Base-by-base conservation (phyloP, 64 coral and sea anemone species). In the Pocillopora verrucosa region DNA sequence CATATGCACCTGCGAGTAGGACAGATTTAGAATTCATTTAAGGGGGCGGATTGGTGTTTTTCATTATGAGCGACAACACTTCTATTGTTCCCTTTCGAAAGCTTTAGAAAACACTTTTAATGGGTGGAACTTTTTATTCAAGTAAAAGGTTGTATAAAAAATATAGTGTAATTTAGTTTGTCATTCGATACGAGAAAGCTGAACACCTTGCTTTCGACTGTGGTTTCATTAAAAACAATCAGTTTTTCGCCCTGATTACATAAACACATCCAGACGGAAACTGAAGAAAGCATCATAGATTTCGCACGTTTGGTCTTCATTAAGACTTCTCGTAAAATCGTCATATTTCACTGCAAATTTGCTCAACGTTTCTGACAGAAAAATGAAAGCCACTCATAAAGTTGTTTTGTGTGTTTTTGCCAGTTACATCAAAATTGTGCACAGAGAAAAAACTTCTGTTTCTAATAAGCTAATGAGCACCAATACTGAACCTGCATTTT, bases 61-160 rank as follows among this genome's bases (percentile, higher is more conserved):
- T 85, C 64, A 26, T 70, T 14, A 64, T 34, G 22, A 72, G 63
- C 22, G 22, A 12, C 64, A 72, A 85, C 82, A 16, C 22, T 41
- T 7, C 65, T 26, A 72, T 85, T 85, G 82, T 85, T 68, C 6
- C 35, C 11, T 62, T 68, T 41, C 35, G 60, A 65, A 45, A 38
- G 61, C 41, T 72, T 69, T 25, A 19, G 65, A 72, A 85, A 85
- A 72, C 65, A 85, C 61, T 85, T 85, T 56, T 70, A 85, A 85
- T 72, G 65, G 37, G 35, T 37, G 37, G 41, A 12, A 14, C 65
- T 85, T 72, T 85, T 67, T 56, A 70, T 85, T 72, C 26, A 70
- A 2, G 4, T 26, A 72, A 85, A 85, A 85, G 65, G 65, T 65
- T 83, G 30, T 79, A 79, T 59, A 57, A 72, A 85, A 85, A 85